Conservation (phyloP, 2,888 invertebrate genomes). For the Brachyptera risi region DNA sequence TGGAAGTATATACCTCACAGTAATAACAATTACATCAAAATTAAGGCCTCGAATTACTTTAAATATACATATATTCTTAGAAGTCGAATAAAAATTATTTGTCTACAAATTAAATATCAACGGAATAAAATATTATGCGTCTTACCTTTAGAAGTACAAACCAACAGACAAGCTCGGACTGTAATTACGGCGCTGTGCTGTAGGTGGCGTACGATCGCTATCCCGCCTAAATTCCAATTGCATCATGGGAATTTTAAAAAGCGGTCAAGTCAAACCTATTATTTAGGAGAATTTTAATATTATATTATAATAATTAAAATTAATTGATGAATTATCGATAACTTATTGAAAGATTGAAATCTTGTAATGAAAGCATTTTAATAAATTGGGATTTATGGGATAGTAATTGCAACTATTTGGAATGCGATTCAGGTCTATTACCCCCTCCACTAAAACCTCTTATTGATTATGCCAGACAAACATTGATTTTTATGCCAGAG, state of each 20-base stretch:
- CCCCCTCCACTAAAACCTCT: too few species aligned
- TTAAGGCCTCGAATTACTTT: neutral
- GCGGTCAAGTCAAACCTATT: neutral
- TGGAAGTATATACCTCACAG: neutral
- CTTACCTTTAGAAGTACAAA: conserved; percentile 3
- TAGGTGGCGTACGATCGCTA: neutral
- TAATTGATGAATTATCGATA: too few species aligned
- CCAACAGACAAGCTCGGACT: neutral
- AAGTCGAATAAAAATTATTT: neutral
- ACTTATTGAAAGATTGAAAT: too few species aligned
- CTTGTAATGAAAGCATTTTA: too few species aligned
- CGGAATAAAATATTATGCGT: neutral
- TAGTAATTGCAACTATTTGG: too few species aligned
- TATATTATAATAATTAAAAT: too few species aligned
- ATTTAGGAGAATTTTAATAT: too few species aligned
- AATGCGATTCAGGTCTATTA: too few species aligned
- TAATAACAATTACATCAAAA: neutral
- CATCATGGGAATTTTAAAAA: neutral
- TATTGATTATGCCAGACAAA: too few species aligned
- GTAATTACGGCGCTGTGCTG: neutral
- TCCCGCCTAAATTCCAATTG: conserved; percentile 6
- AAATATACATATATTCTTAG: neutral
- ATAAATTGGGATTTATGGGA: too few species aligned
- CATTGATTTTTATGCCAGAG: too few species aligned
- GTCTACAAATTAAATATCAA: neutral